Evolutionary conservation across 92 coral and sea anemone species (phyloP), one percentile per base, ranked within the genome.

Genomic region (Porites divaricata): DNA sequence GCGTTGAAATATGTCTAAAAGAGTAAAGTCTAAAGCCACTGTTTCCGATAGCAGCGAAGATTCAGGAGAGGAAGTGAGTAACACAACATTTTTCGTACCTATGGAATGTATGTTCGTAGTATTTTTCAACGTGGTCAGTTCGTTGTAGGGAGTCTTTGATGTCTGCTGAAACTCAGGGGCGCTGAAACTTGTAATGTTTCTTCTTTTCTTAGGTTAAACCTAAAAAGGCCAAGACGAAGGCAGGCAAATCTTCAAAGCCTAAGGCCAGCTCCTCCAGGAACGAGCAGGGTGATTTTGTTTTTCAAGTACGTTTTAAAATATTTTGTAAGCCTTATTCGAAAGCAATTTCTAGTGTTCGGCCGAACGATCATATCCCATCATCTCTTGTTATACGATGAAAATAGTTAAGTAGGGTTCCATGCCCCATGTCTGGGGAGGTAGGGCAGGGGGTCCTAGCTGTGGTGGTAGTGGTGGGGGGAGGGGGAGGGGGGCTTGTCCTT

Each of bases 31-130:
- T 21, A 81, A 94, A 68, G 91, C 91, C 22, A 72, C 80, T 41
- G 89, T 85, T 13, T 77, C 84, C 9, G 82, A 88, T 49, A 92
- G 89, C 58, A 92, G 89, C 67, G 94, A 88, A 0, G 89, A 74
- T 49, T 88, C 92, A 1, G 94, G 73, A 19, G 98, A 92, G 74
- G 95, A 88, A 63, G 83, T 70, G 57, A 76, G 51, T 70, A 8
- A 15, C 15, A 5, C 6, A 35, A 35, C 45, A 35, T 4, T 35
- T 35, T 35, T 35, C 45, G 45, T 35, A 4, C 45, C 45, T 35
- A 35, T 6, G 4, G 45, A 15, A 54, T 54, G 2, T 12, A 15
- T 11, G 12, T 54, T 54, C 59, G 16, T 54, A 12, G 11, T 23
- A 24, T 66, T 65, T 9, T 65, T 21, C 14, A 20, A 65, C 21